Evolutionary conservation across 2,113 vertebrate species (phyloP).

Genomic region (Pterophyllum scalare): DNA sequence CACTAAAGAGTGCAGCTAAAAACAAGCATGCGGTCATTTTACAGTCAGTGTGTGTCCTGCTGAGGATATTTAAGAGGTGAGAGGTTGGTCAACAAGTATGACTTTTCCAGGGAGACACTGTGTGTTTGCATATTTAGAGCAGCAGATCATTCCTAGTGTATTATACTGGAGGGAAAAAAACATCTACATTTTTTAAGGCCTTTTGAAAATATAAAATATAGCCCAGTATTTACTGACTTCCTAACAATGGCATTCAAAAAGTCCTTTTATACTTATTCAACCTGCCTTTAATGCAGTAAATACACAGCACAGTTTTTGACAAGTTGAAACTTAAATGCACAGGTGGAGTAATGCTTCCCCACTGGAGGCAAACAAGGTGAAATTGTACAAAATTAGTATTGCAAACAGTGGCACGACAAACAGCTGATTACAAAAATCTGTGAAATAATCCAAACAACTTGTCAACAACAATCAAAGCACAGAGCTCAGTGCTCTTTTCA

Average conservation of each 20-base stretch:
- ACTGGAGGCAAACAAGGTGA: not conserved
- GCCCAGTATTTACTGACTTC: not conserved
- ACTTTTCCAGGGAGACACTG: not conserved
- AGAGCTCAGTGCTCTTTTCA: not conserved
- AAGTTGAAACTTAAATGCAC: not conserved
- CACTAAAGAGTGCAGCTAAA: constrained; percentile 3
- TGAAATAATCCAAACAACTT: not conserved
- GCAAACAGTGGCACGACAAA: not conserved
- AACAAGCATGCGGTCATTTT: constrained; percentile 39
- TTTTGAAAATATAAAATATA: not conserved
- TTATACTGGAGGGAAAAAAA: not conserved
- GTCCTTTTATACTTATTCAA: not conserved
- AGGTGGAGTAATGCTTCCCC: not conserved
- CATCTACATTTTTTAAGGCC: not conserved
- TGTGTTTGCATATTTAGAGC: constrained; percentile 34
- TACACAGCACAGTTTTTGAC: not conserved
- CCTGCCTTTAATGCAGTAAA: not conserved
- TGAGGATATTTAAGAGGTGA: constrained; percentile 32
- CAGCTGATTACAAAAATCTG: not conserved
- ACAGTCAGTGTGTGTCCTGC: constrained; percentile 28
- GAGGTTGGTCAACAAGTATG: constrained; percentile 19
- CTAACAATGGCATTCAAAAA: not conserved
- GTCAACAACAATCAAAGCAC: not conserved
- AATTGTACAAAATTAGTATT: not conserved
- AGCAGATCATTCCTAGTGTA: not conserved